phyloP scores from a whole-genome alignment of 2,113 vertebrate species.

The Sclerurus mexicanus region DNA sequence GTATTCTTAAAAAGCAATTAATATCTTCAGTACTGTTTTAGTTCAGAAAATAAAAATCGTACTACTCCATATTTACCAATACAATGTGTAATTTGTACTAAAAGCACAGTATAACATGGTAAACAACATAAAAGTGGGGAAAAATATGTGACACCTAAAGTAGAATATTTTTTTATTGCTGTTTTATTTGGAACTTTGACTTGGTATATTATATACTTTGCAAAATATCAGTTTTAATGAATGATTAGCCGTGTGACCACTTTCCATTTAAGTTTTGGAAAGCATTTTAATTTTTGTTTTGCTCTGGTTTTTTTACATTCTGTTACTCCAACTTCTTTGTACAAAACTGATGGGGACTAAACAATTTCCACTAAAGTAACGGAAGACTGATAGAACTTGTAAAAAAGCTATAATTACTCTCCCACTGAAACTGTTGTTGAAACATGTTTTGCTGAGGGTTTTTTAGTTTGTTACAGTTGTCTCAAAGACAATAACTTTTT shows the following conservation, averaged over 20 bases:
- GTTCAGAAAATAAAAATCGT: neutral
- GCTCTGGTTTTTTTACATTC: neutral
- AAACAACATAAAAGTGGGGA: neutral
- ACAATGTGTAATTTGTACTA: neutral
- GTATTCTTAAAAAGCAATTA: neutral
- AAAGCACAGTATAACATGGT: neutral
- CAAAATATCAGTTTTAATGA: neutral
- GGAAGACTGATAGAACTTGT: neutral
- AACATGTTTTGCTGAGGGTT: neutral
- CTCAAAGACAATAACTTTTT: neutral
- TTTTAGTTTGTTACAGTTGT: neutral
- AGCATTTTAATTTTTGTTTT: neutral
- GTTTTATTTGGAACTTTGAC: neutral
- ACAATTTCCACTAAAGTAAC: neutral
- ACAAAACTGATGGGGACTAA: neutral
- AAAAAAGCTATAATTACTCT: neutral
- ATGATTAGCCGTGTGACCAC: neutral
- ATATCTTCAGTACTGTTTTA: neutral
- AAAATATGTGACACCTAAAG: neutral
- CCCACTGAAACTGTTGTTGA: neutral
- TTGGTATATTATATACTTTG: neutral
- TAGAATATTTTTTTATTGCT: neutral
- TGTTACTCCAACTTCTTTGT: neutral
- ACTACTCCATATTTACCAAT: neutral
- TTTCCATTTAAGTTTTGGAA: neutral